Conservation (phyloP, 2,888 invertebrate species). For the Craniophora ligustri region DNA sequence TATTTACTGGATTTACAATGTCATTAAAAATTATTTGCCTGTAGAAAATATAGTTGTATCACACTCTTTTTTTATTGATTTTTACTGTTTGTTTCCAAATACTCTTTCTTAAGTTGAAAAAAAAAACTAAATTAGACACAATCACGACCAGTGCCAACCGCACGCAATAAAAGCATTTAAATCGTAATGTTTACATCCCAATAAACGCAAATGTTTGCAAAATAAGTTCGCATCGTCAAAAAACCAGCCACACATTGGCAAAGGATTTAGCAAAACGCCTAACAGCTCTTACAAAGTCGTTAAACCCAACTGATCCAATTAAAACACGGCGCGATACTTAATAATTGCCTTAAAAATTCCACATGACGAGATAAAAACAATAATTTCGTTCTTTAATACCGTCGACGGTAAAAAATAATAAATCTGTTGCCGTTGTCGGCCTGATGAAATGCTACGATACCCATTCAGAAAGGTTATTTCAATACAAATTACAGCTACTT, state of each 20-base stretch:
- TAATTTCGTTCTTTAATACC: constrained; percentile 86
- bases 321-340: constrained; percentile 83
- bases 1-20: too few species aligned
- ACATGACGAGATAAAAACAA: constrained; percentile 86
- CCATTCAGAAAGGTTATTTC: constrained; percentile 86
- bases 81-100: too few species aligned
- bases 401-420: constrained; percentile 85
- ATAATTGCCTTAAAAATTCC: constrained; percentile 88
- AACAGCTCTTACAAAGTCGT: constrained; percentile 77
- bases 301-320: constrained; percentile 85
- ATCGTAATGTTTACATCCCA: constrained; percentile 51
- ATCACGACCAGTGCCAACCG: constrained; percentile 23
- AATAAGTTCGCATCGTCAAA: constrained; percentile 41
- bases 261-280: constrained; percentile 66
- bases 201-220: constrained; percentile 50
- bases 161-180: constrained; percentile 37
- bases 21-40: too few species aligned
- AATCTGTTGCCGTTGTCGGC: constrained; percentile 76
- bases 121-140: constrained; percentile 19
- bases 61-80: too few species aligned
- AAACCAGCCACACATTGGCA: constrained; percentile 50
- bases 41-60: too few species aligned
- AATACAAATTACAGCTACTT: constrained; percentile 88
- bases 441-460: constrained; percentile 86
- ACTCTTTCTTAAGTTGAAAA: too few species aligned